phyloP scores from a whole-genome alignment of 2,797 vertebrate genomes.

The Scleropages formosus region DNA sequence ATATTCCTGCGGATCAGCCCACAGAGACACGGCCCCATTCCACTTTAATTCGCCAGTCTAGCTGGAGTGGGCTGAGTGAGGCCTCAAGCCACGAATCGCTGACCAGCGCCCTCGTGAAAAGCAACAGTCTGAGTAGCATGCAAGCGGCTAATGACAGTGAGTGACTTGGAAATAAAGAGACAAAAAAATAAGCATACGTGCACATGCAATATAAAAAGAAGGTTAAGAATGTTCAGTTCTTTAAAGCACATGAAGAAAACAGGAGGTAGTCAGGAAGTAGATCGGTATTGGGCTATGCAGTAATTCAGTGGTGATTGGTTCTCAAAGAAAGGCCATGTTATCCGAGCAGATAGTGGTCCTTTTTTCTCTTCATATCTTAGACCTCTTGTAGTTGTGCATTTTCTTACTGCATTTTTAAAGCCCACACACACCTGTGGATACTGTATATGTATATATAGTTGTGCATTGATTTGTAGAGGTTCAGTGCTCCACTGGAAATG shows the following conservation, averaged over 20 bases:
- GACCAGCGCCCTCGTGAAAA: conserved; percentile 72
- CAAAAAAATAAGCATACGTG: not conserved
- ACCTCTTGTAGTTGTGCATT: no score
- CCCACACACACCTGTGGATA: not conserved
- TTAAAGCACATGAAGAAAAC: not conserved
- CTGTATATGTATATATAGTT: not conserved
- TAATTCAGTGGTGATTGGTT: no score
- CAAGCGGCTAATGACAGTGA: conserved; percentile 61
- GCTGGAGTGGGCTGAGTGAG: conserved; percentile 83
- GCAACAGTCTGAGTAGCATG: conserved; percentile 80
- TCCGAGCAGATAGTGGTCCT: no score
- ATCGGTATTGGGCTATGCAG: not conserved
- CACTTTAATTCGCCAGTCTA: conserved; percentile 80
- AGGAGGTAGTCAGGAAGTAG: not conserved
- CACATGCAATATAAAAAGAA: no score
- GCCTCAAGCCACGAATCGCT: conserved; percentile 70
- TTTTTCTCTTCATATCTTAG: no score
- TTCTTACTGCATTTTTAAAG: not conserved
- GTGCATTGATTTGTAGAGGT: not conserved
- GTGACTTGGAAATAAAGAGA: conserved; percentile 34
- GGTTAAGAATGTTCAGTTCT: not conserved
- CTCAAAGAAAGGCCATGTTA: no score
- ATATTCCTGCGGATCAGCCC: conserved; percentile 37
- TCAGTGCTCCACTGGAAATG: not conserved
- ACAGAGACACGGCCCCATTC: conserved; percentile 57